These are phyloP conservation scores for Cepaea hortensis DNA, from an alignment of 2,888 invertebrate genomes.

Conservation along the genomic window DNA sequence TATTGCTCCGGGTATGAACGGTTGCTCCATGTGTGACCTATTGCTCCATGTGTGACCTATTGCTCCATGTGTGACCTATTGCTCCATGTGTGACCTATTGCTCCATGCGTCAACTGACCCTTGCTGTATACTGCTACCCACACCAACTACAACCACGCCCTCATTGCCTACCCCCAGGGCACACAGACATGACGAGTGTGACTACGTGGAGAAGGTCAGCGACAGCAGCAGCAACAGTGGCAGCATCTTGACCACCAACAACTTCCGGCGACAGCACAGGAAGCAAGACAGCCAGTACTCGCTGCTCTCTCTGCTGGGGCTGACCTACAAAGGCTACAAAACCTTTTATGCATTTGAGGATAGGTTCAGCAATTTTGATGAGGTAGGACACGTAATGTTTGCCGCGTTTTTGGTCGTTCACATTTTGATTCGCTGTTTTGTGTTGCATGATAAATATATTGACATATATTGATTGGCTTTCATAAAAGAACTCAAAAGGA, in stretches of 20 bases:
- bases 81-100: no score
- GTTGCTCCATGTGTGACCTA: no score
- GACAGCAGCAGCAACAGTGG: constrained; percentile 44
- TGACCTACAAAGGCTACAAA: constrained; percentile 39
- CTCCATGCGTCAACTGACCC: no score
- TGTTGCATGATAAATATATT: no score
- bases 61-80: no score
- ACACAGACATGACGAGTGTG: constrained; percentile 7
- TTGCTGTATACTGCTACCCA: not conserved
- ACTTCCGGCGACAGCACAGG: constrained; percentile 37
- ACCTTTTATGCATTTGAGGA: constrained; percentile 71
- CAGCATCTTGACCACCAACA: constrained; percentile 23
- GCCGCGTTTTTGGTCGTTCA: no score
- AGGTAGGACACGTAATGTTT: constrained; percentile 60
- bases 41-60: no score
- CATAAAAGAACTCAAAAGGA: no score
- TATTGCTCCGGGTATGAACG: no score
- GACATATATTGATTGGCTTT: no score
- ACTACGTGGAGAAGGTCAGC: constrained; percentile 31
- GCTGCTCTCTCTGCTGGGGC: constrained; percentile 64
- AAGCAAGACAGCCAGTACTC: constrained; percentile 56
- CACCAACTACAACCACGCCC: not conserved
- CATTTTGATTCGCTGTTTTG: no score
- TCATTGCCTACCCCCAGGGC: constrained; percentile 1
- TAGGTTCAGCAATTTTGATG: constrained; percentile 74